A percentile compares a stretch with the other conserved stretches of the same genome.
These are phyloP conservation scores for Distichodus sexfasciatus DNA, from an alignment of 2,797 vertebrate species.

Conservation along the genomic window DNA sequence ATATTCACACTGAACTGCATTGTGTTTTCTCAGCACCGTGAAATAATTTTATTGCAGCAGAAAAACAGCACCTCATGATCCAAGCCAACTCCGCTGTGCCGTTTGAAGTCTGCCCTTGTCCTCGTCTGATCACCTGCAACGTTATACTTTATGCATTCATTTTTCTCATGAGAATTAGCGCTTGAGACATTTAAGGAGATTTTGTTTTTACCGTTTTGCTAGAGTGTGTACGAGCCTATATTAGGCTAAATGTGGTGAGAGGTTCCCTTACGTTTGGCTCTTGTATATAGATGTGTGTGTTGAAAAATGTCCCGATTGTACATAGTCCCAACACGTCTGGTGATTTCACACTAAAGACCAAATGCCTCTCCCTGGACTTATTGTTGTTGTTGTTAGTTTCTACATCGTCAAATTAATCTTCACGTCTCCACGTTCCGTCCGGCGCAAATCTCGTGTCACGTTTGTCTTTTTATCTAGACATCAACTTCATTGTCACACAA, in stretches of 20 bases:
- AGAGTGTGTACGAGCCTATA: constrained; percentile 70
- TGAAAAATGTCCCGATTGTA: constrained; percentile 49
- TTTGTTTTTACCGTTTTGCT: constrained; percentile 29
- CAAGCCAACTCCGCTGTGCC: too few species aligned
- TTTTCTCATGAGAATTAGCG: constrained; percentile 35
- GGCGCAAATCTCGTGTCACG: background rate
- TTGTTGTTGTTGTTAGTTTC: constrained; percentile 1
- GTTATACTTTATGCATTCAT: background rate
- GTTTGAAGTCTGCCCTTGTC: too few species aligned
- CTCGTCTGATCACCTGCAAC: too few species aligned
- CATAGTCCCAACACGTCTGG: constrained; percentile 28
- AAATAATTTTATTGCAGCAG: too few species aligned
- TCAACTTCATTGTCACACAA: constrained; percentile 8
- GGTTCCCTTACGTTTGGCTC: constrained; percentile 62
- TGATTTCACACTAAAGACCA: constrained; percentile 46
- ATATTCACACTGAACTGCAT: too few species aligned
- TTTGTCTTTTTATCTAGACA: background rate
- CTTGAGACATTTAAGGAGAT: constrained; percentile 46
- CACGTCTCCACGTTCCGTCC: constrained; percentile 19
- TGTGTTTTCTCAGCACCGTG: too few species aligned
- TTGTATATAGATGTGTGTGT: constrained; percentile 70
- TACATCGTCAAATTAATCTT: constrained; percentile 14
- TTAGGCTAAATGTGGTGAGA: constrained; percentile 68
- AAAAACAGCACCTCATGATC: too few species aligned
- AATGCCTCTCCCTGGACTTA: constrained; percentile 35